phyloP scores from a whole-genome alignment of 2,113 vertebrate genomes.

The Trichechus manatus region DNA sequence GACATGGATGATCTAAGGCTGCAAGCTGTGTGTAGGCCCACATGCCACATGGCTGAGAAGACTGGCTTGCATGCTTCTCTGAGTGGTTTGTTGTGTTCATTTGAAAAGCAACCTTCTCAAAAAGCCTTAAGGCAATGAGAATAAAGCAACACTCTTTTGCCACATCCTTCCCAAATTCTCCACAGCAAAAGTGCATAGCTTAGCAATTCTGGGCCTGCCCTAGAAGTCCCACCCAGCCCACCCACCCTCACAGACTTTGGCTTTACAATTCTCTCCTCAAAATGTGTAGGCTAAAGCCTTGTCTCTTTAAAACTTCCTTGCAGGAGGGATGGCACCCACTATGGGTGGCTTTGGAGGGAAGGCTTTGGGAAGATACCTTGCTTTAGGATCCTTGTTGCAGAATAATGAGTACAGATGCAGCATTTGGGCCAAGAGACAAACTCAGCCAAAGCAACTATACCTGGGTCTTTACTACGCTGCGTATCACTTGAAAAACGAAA shows the following conservation, averaged over 20 bases:
- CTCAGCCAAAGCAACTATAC: neutral
- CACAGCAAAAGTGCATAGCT: constrained; percentile 40
- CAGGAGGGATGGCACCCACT: neutral
- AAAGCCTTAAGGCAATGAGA: constrained; percentile 16
- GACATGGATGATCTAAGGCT: neutral
- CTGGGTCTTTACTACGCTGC: neutral
- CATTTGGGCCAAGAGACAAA: neutral
- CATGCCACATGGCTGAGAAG: neutral
- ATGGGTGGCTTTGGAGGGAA: neutral
- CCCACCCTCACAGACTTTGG: constrained; percentile 34
- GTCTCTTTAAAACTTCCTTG: neutral
- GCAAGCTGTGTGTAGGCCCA: neutral
- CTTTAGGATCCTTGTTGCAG: neutral
- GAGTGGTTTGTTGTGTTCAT: neutral
- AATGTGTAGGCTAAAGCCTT: neutral
- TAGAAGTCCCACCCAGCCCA: constrained; percentile 57
- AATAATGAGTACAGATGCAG: neutral
- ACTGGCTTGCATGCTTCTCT: neutral
- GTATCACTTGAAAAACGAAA: neutral
- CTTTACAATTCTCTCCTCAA: constrained; percentile 41
- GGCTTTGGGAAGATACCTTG: neutral
- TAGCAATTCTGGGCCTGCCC: constrained; percentile 44
- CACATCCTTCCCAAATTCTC: constrained; percentile 36
- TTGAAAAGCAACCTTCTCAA: neutral
- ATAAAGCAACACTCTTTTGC: constrained; percentile 30